These are phyloP conservation scores for Zaprionus africanus DNA, from an alignment of 1,140 invertebrate species.

Conservation along the genomic window DNA sequence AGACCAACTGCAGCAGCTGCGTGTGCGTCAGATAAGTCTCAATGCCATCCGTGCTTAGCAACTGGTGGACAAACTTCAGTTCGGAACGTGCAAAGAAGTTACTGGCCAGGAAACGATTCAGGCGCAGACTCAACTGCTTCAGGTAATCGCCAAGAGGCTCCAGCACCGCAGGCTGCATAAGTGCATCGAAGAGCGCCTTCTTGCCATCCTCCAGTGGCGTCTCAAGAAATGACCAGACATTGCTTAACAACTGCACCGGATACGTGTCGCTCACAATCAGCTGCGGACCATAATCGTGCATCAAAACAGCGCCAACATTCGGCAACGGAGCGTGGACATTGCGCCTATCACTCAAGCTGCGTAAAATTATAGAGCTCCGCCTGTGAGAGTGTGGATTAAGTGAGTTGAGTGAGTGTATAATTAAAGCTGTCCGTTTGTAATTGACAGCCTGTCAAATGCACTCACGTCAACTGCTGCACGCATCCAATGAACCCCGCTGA, in stretches of 20 bases:
- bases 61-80: slow-evolving; percentile 68
- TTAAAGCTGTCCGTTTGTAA: slow-evolving; percentile 49
- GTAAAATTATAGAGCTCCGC: slow-evolving; percentile 67
- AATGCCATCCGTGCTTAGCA: slow-evolving; percentile 64
- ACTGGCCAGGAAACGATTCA: slow-evolving; percentile 67
- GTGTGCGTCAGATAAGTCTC: slow-evolving; percentile 57
- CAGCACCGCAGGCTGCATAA: slow-evolving; percentile 60
- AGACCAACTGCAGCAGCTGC: slow-evolving; percentile 71
- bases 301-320: slow-evolving; percentile 76
- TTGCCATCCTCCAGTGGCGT: slow-evolving; percentile 41
- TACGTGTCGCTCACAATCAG: slow-evolving; percentile 74
- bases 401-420: slow-evolving; percentile 29
- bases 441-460: slow-evolving; percentile 27
- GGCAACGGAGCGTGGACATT: slow-evolving; percentile 68
- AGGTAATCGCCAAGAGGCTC: slow-evolving; percentile 67
- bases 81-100: slow-evolving; percentile 80
- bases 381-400: slow-evolving; percentile 45
- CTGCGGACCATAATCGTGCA: slow-evolving; percentile 69
- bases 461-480: slow-evolving; percentile 63
- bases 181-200: slow-evolving; percentile 44
- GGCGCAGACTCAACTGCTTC: slow-evolving; percentile 34
- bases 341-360: slow-evolving; percentile 61
- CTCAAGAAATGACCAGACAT: slow-evolving; percentile 63
- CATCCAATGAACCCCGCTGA: slow-evolving; percentile 61
- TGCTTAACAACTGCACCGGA: slow-evolving; percentile 70